Evolutionary conservation across 2,888 invertebrate genomes (phyloP), one percentile per base, ranked within the genome.

Genomic region (Parthenolecanium corni): DNA sequence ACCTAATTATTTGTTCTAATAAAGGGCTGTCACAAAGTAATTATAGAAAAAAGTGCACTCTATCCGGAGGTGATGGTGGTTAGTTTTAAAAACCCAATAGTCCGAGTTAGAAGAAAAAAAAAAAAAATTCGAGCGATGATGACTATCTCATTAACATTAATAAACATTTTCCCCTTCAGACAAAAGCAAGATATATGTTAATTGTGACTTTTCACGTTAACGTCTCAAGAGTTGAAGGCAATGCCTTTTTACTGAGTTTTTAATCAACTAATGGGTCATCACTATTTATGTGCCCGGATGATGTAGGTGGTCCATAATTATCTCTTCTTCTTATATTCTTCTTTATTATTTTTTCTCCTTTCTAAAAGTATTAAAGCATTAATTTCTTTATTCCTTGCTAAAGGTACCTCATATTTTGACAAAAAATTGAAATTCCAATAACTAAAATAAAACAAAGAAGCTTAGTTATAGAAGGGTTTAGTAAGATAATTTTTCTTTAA

Each of bases 191-290:
- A 57, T 6, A 42, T 16, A 57, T 25, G 47, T 57, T 57, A 57
- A 57, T 57, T 57, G 57, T 25, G 44, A 46, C 46, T 20, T 24
- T 44, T 31, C 46, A 49, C 49, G 23, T 21, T 18, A 49, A 12
- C 14, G 57, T 42, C 46, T 57, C 31, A 46, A 46, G 46, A 44
- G 25, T 57, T 31, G 4, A 24, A 21, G 49, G 20, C 18, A 42
- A 44, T 25, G 31, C 23, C 57, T 44, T 57, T 57, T 57, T 42
- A 14, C 14, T 6, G 46, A 57, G 31, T 44, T 18, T 24, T 46
- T 46, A 57, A 57, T 46, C 44, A 57, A 57, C 31, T 57, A 24
- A 57, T 25, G 57, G 57, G 57, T 57, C 57, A 57, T 57, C 16
- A 57, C 24, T 46, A n/a, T n/a, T n/a, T n/a, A 44, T 20, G 46